A percentile compares a stretch with the other conserved stretches of the same genome.
phyloP scores from a whole-genome alignment of 23 tunicate species.

The Trididemnum clinides region DNA sequence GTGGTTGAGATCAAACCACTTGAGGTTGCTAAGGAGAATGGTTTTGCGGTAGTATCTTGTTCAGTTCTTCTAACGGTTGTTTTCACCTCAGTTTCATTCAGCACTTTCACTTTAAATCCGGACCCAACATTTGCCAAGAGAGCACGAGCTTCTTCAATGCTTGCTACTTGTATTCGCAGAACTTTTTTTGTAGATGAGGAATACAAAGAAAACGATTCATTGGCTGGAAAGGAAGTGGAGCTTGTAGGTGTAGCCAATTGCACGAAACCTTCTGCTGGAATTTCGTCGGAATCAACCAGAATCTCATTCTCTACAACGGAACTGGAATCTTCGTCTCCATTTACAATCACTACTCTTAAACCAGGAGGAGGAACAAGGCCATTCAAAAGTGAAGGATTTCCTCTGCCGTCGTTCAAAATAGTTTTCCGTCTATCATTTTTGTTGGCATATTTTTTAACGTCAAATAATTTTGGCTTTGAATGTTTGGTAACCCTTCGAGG shows the following conservation, averaged over 20 bases:
- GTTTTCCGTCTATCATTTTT: not conserved
- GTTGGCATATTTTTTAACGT: not conserved
- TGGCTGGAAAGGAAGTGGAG: not conserved
- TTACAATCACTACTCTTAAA: not conserved
- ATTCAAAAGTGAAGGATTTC: not conserved
- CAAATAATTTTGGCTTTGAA: not conserved
- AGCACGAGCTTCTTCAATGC: constrained; percentile 17
- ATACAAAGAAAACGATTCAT: not conserved
- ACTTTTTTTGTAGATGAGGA: constrained; percentile 14
- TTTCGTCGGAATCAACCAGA: not conserved
- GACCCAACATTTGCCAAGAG: constrained; percentile 10
- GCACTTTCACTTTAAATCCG: constrained; percentile 23
- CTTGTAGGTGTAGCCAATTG: not conserved
- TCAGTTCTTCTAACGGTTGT: too few species aligned
- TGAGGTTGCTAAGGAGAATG: too few species aligned
- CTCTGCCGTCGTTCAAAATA: not conserved
- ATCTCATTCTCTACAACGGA: too few species aligned
- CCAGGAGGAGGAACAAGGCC: not conserved
- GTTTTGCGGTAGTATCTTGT: too few species aligned
- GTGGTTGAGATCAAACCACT: too few species aligned
- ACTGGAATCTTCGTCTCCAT: too few species aligned
- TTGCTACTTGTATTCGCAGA: not conserved
- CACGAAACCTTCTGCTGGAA: too few species aligned
- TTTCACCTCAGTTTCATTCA: constrained; percentile 15
- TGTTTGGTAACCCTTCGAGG: too few species aligned